Evolutionary conservation across 2,113 vertebrate species (phyloP).

Genomic region (Monopterus albus): DNA sequence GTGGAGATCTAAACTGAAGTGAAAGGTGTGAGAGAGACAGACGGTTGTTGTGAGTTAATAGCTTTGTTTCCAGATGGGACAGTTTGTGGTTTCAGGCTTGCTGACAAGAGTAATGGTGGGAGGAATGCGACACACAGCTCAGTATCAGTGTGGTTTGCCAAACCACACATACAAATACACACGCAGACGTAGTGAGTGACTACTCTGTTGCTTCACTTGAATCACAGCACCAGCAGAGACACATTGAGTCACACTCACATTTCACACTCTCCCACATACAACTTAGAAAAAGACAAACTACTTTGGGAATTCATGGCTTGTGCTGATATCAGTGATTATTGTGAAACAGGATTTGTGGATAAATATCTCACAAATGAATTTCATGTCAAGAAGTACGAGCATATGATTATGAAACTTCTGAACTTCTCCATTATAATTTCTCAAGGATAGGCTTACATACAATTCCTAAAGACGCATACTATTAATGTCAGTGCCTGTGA

Average conservation of each 20-base stretch:
- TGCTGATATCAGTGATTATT: conserved; percentile 27
- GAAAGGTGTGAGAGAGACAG: conserved; percentile 38
- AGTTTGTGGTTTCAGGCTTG: conserved; percentile 71
- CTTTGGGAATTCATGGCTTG: conserved; percentile 48
- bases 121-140: conserved; percentile 60
- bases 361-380: conserved; percentile 21
- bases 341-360: conserved; percentile 14
- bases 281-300: conserved; percentile 52
- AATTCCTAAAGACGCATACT: neutral
- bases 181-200: conserved; percentile 7
- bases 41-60: conserved; percentile 50
- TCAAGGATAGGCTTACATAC: conserved; percentile 7
- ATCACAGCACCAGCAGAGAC: conserved; percentile 68
- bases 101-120: conserved; percentile 69
- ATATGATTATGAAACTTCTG: neutral
- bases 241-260: conserved; percentile 49
- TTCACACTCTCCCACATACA: conserved; percentile 64
- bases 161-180: conserved; percentile 46
- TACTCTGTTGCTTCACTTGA: conserved; percentile 61
- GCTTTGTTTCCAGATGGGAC: conserved; percentile 63
- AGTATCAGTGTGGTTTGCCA: conserved; percentile 47
- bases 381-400: neutral
- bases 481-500: conserved; percentile 23
- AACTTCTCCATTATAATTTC: neutral
- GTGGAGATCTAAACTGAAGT: conserved; percentile 32